Evolutionary conservation across 2,888 invertebrate species (phyloP).

Genomic region (Mechanitis mazaeus): DNA sequence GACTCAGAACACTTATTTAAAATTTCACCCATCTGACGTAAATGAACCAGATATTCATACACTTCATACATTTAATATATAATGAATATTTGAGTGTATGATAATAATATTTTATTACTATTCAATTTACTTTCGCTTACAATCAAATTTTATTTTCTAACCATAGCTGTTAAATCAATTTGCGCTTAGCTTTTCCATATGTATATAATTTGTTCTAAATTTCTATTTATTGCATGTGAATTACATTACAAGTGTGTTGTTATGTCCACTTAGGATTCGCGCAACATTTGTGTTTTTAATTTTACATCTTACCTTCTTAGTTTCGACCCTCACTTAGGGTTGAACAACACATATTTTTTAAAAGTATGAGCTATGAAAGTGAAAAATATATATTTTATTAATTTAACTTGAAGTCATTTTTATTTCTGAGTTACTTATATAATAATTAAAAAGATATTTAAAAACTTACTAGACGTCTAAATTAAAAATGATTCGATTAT

Average conservation of each 20-base stretch:
- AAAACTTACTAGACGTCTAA: too few species aligned
- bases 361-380: too few species aligned
- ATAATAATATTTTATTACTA: background rate
- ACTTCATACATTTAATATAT: background rate
- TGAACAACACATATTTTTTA: background rate
- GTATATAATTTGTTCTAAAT: background rate
- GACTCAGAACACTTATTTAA: constrained; percentile 27
- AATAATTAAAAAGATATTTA: too few species aligned
- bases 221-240: constrained; percentile 6
- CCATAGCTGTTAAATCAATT: constrained; percentile 5
- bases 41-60: too few species aligned
- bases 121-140: background rate
- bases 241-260: constrained; percentile 8
- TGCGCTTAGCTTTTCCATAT: background rate
- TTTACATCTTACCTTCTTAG: constrained; percentile 11
- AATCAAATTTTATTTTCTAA: background rate
- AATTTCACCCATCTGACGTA: background rate
- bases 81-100: too few species aligned
- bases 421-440: too few species aligned
- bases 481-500: too few species aligned
- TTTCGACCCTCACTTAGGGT: background rate
- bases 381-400: too few species aligned
- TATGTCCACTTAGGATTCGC: constrained; percentile 17
- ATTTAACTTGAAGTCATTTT: too few species aligned
- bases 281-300: constrained; percentile 22